A percentile compares a stretch with the other conserved stretches of the same genome.
Conservation (phyloP, 2,888 invertebrate genomes). For the Myopa testacea region DNA sequence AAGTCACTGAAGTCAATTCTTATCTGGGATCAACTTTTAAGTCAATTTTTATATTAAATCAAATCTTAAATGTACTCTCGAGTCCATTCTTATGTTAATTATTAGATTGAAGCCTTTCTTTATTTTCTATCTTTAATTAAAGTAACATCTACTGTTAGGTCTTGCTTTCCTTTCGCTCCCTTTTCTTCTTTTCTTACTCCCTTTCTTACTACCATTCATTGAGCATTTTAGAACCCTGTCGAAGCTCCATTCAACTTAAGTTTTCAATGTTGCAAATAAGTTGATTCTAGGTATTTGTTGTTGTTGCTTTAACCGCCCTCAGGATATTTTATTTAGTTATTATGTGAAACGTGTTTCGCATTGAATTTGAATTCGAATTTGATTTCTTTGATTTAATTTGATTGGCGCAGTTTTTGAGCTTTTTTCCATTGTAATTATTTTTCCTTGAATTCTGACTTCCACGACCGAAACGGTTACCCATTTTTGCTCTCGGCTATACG, state of each 20-base stretch:
- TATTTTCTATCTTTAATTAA: too few species aligned
- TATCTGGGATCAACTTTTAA: too few species aligned
- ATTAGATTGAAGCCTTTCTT: too few species aligned
- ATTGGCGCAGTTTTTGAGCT: constrained; percentile 3
- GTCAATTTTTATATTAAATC: too few species aligned
- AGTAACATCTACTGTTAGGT: too few species aligned
- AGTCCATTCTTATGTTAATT: too few species aligned
- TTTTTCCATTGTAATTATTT: constrained; percentile 15
- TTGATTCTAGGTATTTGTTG: background rate
- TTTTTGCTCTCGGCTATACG: constrained; percentile 2
- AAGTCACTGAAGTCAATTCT: too few species aligned
- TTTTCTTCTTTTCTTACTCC: too few species aligned
- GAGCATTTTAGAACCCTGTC: background rate
- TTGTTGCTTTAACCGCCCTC: constrained; percentile 17
- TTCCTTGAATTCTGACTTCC: constrained; percentile 29
- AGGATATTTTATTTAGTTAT: constrained; percentile 30
- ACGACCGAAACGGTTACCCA: background rate
- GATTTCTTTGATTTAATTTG: constrained; percentile 33
- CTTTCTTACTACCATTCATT: too few species aligned
- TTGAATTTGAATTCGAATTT: constrained; percentile 25
- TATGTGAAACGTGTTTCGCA: constrained; percentile 25
- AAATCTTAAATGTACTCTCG: too few species aligned
- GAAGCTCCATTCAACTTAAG: background rate
- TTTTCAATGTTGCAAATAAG: constrained; percentile 14
- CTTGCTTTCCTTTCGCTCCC: too few species aligned